Evolutionary conservation across 1,140 invertebrate species (phyloP), one percentile per base, ranked within the genome.

Genomic region (Diorhabda elongata): DNA sequence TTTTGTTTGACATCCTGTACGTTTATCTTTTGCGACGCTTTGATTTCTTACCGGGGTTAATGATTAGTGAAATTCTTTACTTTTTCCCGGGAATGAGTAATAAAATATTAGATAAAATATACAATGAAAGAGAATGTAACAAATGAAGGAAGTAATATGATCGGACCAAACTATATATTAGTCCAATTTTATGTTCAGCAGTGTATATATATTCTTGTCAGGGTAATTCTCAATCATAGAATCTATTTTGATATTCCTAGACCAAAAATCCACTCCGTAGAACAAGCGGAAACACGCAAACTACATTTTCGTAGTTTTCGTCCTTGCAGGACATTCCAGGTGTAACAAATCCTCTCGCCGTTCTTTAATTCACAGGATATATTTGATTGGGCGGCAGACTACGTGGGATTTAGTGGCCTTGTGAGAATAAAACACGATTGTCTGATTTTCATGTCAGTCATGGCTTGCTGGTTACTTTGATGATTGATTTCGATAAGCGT

Each of bases 371-470:
- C 58, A 26, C n/a, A 42, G n/a, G 58, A 59, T 59, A 59, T 59
- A 62, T 62, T 44, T 2, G 42, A 5, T 26, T 60, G 69, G 71
- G 64, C 70, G 62, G 66, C 69, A 62, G 63, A 68, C 66, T 52
- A 52, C 47, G 47, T 52, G 47, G 47, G 47, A 52, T 52, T 44
- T 59, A 61, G 56, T 70, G 72, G 67, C 72, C 72, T 73, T 73
- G 69, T 69, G 61, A 61, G 56, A 65, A 65, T 45, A 70, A 70
- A 71, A 71, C 69, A 69, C 66, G 64, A 73, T 69, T 68, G 72
- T 71, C 67, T 67, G 66, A 71, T 67, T 73, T 60, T 67, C 1
- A 26, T 71, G 64, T 73, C 69, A 69, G 72, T 69, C 71, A 67
- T 67, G 68, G 66, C 66, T 41, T 68, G 69, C 61, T 70, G 43